A percentile compares a stretch with the other conserved stretches of the same genome.
These are phyloP conservation scores for Acridotheres tristis DNA, from an alignment of 2,797 vertebrate genomes.

Conservation along the genomic window DNA sequence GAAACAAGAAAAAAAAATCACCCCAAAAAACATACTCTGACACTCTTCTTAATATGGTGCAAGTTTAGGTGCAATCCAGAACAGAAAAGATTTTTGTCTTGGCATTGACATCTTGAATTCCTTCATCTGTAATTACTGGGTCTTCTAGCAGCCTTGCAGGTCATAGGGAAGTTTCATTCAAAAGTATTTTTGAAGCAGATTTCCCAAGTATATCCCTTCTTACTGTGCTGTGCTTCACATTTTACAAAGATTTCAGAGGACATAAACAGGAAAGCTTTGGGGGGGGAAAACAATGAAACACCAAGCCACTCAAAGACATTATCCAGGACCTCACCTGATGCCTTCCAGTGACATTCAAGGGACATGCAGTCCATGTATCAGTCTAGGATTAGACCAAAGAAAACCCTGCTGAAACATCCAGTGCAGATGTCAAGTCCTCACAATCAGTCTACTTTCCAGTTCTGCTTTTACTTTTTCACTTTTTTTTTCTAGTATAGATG, in stretches of 20 bases:
- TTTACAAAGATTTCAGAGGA: background rate
- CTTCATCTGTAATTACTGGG: background rate
- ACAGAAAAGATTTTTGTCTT: background rate
- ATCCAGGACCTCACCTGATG: background rate
- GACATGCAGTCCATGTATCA: background rate
- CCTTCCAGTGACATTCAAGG: background rate
- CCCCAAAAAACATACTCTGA: background rate
- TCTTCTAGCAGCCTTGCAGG: background rate
- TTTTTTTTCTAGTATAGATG: background rate
- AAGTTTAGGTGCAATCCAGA: background rate
- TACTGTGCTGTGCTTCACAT: background rate
- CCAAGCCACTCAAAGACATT: background rate
- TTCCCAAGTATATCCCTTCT: background rate
- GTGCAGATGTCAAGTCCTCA: background rate
- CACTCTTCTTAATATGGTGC: background rate
- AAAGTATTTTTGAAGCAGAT: background rate
- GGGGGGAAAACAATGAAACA: accelerated
- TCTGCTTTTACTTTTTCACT: background rate
- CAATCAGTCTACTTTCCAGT: background rate
- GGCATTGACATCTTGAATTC: background rate
- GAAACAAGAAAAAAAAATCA: background rate
- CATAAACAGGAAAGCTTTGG: background rate
- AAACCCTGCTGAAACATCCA: background rate
- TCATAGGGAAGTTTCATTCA: background rate
- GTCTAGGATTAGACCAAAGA: background rate